Conservation (phyloP, 2,888 invertebrate genomes). For the Schizotus pectinicornis region DNA sequence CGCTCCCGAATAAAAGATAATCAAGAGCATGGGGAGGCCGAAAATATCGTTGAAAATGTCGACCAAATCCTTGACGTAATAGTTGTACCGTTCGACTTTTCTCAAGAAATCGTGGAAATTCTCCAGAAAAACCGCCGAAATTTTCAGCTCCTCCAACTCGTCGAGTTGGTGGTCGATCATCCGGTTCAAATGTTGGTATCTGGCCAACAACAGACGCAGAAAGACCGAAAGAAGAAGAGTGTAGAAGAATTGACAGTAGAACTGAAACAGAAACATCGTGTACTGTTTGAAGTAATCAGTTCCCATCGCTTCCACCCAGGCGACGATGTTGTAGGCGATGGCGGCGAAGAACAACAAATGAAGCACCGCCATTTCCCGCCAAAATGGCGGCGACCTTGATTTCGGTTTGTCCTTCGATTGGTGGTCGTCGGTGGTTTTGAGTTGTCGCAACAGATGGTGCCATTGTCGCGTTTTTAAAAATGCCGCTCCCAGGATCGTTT, state of each 20-base stretch:
- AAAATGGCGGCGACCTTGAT: background rate
- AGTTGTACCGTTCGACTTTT: background rate
- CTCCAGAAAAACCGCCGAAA: background rate
- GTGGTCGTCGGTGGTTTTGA: background rate
- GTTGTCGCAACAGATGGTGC: background rate
- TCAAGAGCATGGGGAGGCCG: background rate
- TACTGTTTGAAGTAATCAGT: background rate
- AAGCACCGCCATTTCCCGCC: background rate
- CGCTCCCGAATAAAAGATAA: background rate
- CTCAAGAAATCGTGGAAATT: background rate
- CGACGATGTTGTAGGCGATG: background rate
- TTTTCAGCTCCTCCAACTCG: background rate
- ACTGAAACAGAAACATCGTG: background rate
- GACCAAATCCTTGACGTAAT: background rate
- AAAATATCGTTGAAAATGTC: background rate
- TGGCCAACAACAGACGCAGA: background rate
- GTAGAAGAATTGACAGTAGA: conserved; percentile 1
- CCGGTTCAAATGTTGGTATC: background rate
- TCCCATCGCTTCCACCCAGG: background rate
- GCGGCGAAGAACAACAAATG: background rate
- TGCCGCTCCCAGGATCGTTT: background rate
- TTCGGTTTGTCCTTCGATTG: background rate
- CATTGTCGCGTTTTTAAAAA: background rate
- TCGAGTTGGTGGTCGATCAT: background rate
- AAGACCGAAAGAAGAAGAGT: background rate